These are phyloP conservation scores for Propithecus coquereli DNA, from an alignment of 2,113 vertebrate genomes.

Conservation along the genomic window DNA sequence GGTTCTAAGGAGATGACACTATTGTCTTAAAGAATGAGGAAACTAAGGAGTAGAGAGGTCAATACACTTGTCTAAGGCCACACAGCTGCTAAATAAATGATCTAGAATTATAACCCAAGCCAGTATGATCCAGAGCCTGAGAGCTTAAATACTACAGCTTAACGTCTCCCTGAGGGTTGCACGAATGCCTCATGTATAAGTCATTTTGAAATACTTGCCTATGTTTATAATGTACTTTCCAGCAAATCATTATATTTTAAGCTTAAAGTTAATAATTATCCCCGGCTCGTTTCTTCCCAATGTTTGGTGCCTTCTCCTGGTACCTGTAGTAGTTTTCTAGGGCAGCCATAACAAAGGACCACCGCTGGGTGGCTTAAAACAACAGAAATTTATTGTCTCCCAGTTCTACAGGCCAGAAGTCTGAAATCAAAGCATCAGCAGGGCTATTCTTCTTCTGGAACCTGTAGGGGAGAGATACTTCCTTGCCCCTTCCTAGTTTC, in stretches of 20 bases:
- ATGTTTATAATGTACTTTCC: neutral
- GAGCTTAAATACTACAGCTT: neutral
- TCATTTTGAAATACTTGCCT: neutral
- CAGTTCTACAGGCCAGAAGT: neutral
- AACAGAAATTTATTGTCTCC: neutral
- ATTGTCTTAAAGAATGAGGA: neutral
- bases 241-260: conserved; percentile 18
- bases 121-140: neutral
- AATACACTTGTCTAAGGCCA: neutral
- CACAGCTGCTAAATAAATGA: neutral
- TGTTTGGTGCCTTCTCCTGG: neutral
- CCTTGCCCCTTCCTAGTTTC: neutral
- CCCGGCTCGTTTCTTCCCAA: neutral
- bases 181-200: neutral
- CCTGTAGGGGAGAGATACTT: neutral
- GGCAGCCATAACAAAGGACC: neutral
- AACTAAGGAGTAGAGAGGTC: neutral
- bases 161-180: neutral
- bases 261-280: neutral
- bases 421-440: neutral
- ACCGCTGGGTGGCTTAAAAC: neutral
- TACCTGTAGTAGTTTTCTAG: neutral
- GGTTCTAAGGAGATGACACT: neutral
- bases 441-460: neutral
- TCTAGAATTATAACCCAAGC: neutral